phyloP scores from a whole-genome alignment of 23 tunicate species.

The Diplosoma virens region DNA sequence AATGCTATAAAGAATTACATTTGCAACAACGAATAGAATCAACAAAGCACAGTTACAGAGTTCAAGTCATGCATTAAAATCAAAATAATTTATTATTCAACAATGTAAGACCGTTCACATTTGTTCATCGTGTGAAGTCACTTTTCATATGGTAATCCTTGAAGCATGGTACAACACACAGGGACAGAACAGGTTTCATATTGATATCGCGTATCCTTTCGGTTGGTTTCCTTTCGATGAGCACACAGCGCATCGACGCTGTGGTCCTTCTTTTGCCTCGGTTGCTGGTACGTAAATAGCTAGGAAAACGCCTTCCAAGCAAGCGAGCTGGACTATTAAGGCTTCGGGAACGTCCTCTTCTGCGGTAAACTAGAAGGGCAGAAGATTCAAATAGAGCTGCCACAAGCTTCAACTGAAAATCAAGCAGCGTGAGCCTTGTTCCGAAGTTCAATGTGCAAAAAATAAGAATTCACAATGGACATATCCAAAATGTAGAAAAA shows the following conservation, averaged over 20 bases:
- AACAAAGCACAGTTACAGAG: background rate
- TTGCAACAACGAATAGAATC: too few relatives aligned
- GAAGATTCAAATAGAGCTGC: background rate
- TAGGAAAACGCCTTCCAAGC: constrained; percentile 13
- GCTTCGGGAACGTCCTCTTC: constrained; percentile 15
- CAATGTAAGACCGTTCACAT: background rate
- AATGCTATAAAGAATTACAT: too few relatives aligned
- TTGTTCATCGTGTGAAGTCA: constrained; percentile 1
- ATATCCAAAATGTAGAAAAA: constrained; percentile 17
- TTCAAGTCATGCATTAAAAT: background rate
- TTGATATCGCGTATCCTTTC: constrained; percentile 9
- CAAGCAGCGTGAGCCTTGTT: background rate
- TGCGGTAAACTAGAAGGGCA: constrained; percentile 16
- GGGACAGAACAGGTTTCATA: background rate
- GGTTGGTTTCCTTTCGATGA: background rate
- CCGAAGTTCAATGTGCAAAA: background rate
- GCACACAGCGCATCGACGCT: constrained; percentile 2
- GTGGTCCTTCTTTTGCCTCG: constrained; percentile 8
- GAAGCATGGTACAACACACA: constrained; percentile 22
- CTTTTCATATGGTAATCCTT: constrained; percentile 8
- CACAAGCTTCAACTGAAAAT: constrained; percentile 5
- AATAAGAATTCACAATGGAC: constrained; percentile 11
- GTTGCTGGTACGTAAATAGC: background rate
- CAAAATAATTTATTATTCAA: constrained; percentile 6
- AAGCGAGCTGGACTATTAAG: constrained; percentile 6